phyloP scores from a whole-genome alignment of 1,140 invertebrate species.

The Bombus turneri region DNA sequence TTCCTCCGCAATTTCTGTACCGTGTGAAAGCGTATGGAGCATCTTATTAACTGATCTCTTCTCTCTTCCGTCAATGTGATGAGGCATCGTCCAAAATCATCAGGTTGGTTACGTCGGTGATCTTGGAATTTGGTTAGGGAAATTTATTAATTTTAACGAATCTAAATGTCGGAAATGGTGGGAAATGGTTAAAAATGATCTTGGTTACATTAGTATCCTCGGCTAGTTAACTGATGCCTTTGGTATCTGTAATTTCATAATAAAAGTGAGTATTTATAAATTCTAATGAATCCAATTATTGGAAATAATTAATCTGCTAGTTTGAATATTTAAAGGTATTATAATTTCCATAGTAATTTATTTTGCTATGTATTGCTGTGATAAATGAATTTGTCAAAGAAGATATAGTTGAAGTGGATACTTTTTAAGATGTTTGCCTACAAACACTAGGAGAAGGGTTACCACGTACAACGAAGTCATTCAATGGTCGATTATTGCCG shows the following conservation, averaged over 20 bases:
- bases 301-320: too few relatives aligned
- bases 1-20: slow-evolving; percentile 18
- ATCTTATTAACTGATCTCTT: slow-evolving; percentile 32
- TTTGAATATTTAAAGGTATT: too few relatives aligned
- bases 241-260: too few relatives aligned
- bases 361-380: too few relatives aligned
- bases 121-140: too few relatives aligned
- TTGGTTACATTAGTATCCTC: too few relatives aligned
- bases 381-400: too few relatives aligned
- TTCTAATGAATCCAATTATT: too few relatives aligned
- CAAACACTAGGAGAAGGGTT: neutral
- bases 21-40: neutral
- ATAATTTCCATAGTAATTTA: too few relatives aligned
- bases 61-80: slow-evolving; percentile 23
- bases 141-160: neutral
- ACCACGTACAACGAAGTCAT: slow-evolving; percentile 13
- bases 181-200: too few relatives aligned
- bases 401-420: neutral
- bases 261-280: too few relatives aligned
- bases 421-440: neutral
- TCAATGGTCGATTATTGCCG: slow-evolving; percentile 37
- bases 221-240: too few relatives aligned
- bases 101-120: neutral
- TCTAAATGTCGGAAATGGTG: neutral
- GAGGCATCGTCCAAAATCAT: neutral